These are phyloP conservation scores for Ctenochaetus hawaiiensis DNA, from an alignment of 2,797 vertebrate species.

Conservation along the genomic window DNA sequence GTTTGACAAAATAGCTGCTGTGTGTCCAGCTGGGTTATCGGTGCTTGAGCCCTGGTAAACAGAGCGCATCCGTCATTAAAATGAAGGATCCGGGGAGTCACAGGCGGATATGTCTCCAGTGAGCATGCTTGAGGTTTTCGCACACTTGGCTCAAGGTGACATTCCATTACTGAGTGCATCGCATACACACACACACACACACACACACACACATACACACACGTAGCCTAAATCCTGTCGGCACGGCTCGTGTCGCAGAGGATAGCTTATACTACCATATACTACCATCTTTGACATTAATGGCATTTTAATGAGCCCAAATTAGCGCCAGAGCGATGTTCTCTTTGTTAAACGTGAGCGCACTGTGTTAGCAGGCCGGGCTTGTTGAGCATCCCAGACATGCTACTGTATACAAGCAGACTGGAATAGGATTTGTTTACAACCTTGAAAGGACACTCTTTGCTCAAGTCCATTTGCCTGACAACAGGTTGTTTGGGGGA, in stretches of 20 bases:
- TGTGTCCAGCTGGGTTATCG: constrained; percentile 30
- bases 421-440: constrained; percentile 71
- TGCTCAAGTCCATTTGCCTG: constrained; percentile 56
- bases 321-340: constrained; percentile 23
- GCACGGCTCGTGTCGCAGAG: constrained; percentile 57
- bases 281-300: constrained; percentile 31
- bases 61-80: constrained; percentile 53
- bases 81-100: constrained; percentile 64
- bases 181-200: constrained; percentile 20
- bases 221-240: constrained; percentile 44
- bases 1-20: constrained; percentile 40
- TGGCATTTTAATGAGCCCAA: constrained; percentile 21
- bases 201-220: constrained; percentile 19
- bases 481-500: constrained; percentile 81
- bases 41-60: constrained; percentile 41
- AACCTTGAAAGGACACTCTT: constrained; percentile 71
- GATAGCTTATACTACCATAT: constrained; percentile 10
- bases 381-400: constrained; percentile 68
- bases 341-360: constrained; percentile 52
- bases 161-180: constrained; percentile 83
- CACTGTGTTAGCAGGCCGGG: constrained; percentile 71
- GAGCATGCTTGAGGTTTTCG: constrained; percentile 80
- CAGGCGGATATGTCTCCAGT: constrained; percentile 74
- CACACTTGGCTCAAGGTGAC: constrained; percentile 87
- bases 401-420: constrained; percentile 51